Evolutionary conservation across 2,888 invertebrate species (phyloP).

Genomic region (Atethmia centrago): DNA sequence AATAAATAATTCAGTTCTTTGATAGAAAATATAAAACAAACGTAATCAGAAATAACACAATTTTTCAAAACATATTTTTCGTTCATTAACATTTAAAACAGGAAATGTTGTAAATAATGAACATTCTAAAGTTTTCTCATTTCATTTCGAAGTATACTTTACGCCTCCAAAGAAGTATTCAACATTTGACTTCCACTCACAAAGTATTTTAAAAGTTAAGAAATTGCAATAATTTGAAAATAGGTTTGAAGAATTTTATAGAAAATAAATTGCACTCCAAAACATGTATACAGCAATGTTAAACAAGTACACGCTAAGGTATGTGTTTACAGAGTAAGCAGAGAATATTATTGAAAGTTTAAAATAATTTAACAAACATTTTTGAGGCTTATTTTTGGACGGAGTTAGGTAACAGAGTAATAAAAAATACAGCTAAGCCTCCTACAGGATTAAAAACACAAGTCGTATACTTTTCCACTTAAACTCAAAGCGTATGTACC

Average conservation of each 20-base stretch:
- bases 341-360: slow-evolving; percentile 12
- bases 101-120: slow-evolving; percentile 18
- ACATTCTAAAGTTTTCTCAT: slow-evolving; percentile 39
- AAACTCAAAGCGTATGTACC: slow-evolving; percentile 37
- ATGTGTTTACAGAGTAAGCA: slow-evolving; percentile 27
- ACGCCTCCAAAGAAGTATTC: slow-evolving; percentile 33
- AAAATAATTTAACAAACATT: slow-evolving; percentile 37
- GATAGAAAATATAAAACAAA: slow-evolving; percentile 1
- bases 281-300: not conserved
- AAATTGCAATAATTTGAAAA: slow-evolving; percentile 42
- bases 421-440: slow-evolving; percentile 47
- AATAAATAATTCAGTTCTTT: slow-evolving; percentile 22
- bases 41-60: not conserved
- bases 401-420: slow-evolving; percentile 45
- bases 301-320: not conserved
- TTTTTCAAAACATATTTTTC: slow-evolving; percentile 13
- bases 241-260: slow-evolving; percentile 9
- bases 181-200: slow-evolving; percentile 34
- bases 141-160: slow-evolving; percentile 22
- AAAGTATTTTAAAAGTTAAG: slow-evolving; percentile 40
- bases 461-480: slow-evolving; percentile 52
- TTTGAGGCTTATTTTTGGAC: slow-evolving; percentile 52
- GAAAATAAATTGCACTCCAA: slow-evolving; percentile 7
- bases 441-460: slow-evolving; percentile 39
- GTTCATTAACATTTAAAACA: slow-evolving; percentile 17